Evolutionary conservation across 92 coral and sea anemone species (phyloP), one percentile per base, ranked within the genome.

Genomic region (Bergia puertoricense): DNA sequence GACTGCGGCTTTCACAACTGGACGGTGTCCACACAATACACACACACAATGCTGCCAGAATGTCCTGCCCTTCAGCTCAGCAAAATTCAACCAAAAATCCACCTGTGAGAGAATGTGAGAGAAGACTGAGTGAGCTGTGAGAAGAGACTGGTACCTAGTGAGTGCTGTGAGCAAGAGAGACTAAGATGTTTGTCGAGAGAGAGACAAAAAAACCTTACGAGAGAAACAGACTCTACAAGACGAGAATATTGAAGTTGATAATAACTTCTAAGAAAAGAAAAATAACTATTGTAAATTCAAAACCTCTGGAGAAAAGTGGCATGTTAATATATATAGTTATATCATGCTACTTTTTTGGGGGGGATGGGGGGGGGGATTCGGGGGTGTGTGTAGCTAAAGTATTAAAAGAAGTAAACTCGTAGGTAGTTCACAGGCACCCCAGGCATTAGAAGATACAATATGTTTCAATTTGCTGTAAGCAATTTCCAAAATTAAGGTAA

Each of bases 51-150:
- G 73, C 85, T 38, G 74, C 85, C 46, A 59, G 73, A 54, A 45
- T 13, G 78, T 69, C 72, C 67, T 84, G 79, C 23, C 87, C 77
- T 10, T 84, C 87, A 84, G 87, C 87, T 84, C 87, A 14, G 75
- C 36, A 69, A 66, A 46, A 69, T 84, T 84, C 79, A 71, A 84
- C 77, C 67, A 72, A 54, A 11, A 54, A 54, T 76, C 87, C 87
- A 84, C 46, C 75, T 69, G 87, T 69, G 79, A 69, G 87, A 71
- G 87, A 84, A 84, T 84, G 87, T 84, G 87, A 84, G 87, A 84
- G 87, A 84, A 84, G 79, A 84, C 87, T 84, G 44, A 71, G 78
- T 71, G 79, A 71, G 87, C 87, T 84, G 79, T 46, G 79, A 84
- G 79, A 45, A 69, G 65, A 84, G 87, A 84, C 87, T 71, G 87